Conservation (phyloP, 2,797 vertebrate species). For the Neostethus bicornis region DNA sequence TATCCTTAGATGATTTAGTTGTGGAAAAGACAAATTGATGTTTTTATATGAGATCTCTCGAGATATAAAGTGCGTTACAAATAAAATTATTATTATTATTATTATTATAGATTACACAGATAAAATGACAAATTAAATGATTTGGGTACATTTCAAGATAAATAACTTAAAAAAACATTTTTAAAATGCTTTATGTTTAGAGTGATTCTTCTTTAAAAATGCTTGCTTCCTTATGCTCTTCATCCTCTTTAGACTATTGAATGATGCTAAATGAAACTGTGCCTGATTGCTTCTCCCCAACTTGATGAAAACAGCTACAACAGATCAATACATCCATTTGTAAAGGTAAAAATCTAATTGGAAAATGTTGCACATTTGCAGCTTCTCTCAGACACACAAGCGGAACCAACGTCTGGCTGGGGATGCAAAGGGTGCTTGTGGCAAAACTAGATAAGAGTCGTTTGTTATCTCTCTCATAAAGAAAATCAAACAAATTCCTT, state of each 20-base stretch:
- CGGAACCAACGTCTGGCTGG: conserved; percentile 9
- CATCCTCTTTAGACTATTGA: conserved; percentile 36
- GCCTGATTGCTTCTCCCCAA: conserved; percentile 58
- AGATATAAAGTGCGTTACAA: too few relatives aligned
- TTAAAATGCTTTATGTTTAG: conserved; percentile 8
- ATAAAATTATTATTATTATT: too few relatives aligned
- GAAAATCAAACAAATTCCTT: conserved; percentile 71
- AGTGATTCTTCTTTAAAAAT: conserved; percentile 5
- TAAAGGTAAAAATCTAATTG: conserved; percentile 72
- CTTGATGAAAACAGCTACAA: conserved; percentile 64
- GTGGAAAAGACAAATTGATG: too few relatives aligned
- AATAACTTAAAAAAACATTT: too few relatives aligned
- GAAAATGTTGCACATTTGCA: conserved; percentile 63
- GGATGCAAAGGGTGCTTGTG: conserved; percentile 37
- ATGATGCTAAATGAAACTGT: conserved; percentile 56
- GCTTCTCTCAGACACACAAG: conserved; percentile 24
- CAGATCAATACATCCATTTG: conserved; percentile 70
- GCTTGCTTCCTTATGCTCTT: conserved; percentile 32
- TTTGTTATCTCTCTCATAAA: conserved; percentile 70
- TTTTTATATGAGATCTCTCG: too few relatives aligned
- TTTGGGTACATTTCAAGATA: too few relatives aligned
- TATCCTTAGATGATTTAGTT: too few relatives aligned
- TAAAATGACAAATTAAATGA: too few relatives aligned
- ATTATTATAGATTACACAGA: too few relatives aligned
- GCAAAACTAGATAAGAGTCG: conserved; percentile 63